Percentiles rank a stretch among this genome's conserved stretches.
phyloP scores from a whole-genome alignment of 2,113 vertebrate species.

The Chaenogobius annularis region DNA sequence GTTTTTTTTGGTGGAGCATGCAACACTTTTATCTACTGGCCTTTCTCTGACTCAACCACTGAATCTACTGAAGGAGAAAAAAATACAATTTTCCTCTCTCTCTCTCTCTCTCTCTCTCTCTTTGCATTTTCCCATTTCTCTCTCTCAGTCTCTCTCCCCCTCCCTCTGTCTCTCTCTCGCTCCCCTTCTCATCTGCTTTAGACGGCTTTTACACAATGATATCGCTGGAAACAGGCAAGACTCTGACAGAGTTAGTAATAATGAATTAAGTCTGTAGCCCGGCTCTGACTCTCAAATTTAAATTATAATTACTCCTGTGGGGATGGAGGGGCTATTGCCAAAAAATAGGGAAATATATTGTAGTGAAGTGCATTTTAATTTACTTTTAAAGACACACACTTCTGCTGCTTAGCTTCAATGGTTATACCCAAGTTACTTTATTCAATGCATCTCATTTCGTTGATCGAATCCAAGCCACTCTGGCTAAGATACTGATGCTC shows the following conservation, averaged over 20 bases:
- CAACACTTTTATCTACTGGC: slow-evolving; percentile 11
- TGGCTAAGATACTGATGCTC: not conserved
- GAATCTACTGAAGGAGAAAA: slow-evolving; percentile 71
- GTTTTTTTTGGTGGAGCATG: not conserved
- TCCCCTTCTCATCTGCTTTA: slow-evolving; percentile 75
- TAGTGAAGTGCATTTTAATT: slow-evolving; percentile 76
- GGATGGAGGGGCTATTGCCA: slow-evolving; percentile 79
- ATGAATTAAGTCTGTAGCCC: slow-evolving; percentile 80
- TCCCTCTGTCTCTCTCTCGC: slow-evolving; percentile 54
- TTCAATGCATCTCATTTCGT: slow-evolving; percentile 1
- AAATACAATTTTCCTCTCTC: slow-evolving; percentile 72
- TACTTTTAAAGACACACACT: slow-evolving; percentile 72
- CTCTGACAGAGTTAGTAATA: slow-evolving; percentile 74
- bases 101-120: slow-evolving; percentile 42
- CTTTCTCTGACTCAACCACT: slow-evolving; percentile 52
- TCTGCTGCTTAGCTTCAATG: slow-evolving; percentile 70
- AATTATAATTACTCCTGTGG: slow-evolving; percentile 82
- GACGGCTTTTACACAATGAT: slow-evolving; percentile 76
- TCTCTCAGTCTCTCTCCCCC: slow-evolving; percentile 9
- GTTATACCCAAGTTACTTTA: slow-evolving; percentile 58
- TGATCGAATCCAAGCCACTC: slow-evolving; percentile 44
- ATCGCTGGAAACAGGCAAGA: slow-evolving; percentile 73
- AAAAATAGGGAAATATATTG: slow-evolving; percentile 77
- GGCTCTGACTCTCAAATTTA: slow-evolving; percentile 81
- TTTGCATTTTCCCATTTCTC: not conserved